Percentiles rank a stretch among this genome's conserved stretches.
Conservation (phyloP, 2,113 vertebrate genomes). For the Tachysurus vachellii region DNA sequence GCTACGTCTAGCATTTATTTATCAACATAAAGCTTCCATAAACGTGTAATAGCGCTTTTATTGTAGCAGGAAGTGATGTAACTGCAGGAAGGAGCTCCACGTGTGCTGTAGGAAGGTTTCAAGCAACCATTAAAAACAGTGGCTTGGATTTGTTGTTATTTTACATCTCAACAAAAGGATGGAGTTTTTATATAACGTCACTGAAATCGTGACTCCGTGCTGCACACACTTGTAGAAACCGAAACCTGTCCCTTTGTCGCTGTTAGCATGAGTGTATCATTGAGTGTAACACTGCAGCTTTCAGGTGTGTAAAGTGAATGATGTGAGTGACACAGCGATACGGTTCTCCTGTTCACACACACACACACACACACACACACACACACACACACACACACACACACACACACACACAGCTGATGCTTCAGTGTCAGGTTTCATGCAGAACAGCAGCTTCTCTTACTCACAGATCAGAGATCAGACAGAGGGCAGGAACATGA, state of each 20-base stretch:
- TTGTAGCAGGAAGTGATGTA: not conserved
- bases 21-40: not conserved
- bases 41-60: not conserved
- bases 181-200: not conserved
- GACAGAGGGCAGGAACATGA: not conserved
- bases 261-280: not conserved
- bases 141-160: not conserved
- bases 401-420: not conserved
- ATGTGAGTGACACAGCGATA: not conserved
- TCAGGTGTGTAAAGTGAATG: not conserved
- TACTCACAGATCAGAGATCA: not conserved
- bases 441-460: not conserved
- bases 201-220: not conserved
- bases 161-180: not conserved
- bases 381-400: not conserved
- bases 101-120: not conserved
- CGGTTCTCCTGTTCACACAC: not conserved
- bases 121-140: not conserved
- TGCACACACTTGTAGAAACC: no score
- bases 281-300: not conserved
- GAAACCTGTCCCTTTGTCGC: no score
- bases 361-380: no score
- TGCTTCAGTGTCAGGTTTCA: not conserved
- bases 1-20: no score
- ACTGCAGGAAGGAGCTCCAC: not conserved